These are phyloP conservation scores for Neolamprologus ventralis DNA, from an alignment of 2,113 vertebrate species.

Conservation along the genomic window DNA sequence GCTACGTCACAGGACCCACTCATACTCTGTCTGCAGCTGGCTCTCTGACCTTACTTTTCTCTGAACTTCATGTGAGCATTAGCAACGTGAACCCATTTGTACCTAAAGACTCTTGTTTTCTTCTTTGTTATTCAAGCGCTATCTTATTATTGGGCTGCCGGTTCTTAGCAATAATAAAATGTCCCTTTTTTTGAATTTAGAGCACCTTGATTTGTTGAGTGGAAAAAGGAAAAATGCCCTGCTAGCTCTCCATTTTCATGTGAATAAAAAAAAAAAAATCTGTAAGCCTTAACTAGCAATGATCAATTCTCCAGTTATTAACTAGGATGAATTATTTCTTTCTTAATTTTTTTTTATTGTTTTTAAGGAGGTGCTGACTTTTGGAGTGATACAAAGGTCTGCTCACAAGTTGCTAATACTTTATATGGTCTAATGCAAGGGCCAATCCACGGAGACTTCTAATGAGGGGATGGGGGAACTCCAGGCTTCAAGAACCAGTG, in stretches of 20 bases:
- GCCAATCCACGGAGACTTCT: neutral
- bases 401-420: constrained; percentile 7
- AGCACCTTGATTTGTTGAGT: neutral
- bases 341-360: neutral
- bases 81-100: neutral
- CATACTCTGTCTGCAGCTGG: neutral
- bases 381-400: neutral
- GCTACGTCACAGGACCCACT: constrained; percentile 1
- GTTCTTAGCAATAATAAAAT: neutral
- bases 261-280: neutral
- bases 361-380: constrained; percentile 17
- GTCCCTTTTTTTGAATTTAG: neutral
- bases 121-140: neutral
- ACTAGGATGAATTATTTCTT: neutral
- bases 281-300: neutral
- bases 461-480: neutral
- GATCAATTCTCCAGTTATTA: neutral
- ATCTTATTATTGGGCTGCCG: neutral
- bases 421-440: neutral
- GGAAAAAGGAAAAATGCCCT: neutral
- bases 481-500: neutral
- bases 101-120: neutral
- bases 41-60: neutral
- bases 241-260: neutral
- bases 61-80: neutral